These are phyloP conservation scores for Diadromus collaris DNA, from an alignment of 2,888 invertebrate species.

Conservation along the genomic window DNA sequence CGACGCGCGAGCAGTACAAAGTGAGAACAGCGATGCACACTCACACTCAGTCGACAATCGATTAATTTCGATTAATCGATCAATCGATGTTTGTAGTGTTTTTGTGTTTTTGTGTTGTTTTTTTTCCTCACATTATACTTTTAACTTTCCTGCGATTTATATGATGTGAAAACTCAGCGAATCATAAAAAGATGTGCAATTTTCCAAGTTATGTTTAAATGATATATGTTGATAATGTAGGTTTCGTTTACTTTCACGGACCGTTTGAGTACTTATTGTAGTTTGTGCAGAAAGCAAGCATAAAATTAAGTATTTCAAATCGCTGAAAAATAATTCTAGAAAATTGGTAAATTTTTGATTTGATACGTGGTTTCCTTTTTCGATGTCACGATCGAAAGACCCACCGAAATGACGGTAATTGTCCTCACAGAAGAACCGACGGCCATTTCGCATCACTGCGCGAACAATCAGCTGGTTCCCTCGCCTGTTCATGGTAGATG, in stretches of 20 bases:
- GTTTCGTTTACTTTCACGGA: not conserved
- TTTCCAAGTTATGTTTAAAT: not conserved
- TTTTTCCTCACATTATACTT: not conserved
- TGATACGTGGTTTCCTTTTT: too few relatives aligned
- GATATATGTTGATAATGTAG: not conserved
- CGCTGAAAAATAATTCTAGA: not conserved
- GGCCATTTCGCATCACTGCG: not conserved
- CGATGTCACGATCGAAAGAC: too few relatives aligned
- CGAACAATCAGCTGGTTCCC: not conserved
- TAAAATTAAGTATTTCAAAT: not conserved
- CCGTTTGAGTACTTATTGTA: not conserved
- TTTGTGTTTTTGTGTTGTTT: too few relatives aligned
- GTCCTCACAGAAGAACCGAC: not conserved
- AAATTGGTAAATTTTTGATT: not conserved
- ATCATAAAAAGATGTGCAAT: not conserved
- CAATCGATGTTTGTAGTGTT: not conserved
- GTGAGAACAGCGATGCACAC: not conserved
- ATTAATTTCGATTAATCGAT: conserved; percentile 9
- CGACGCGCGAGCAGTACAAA: not conserved
- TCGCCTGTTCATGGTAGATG: not conserved
- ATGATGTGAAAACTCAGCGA: not conserved
- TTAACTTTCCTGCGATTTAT: not conserved
- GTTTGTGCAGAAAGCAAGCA: not conserved
- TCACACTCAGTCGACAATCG: not conserved
- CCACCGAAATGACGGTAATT: not conserved